phyloP scores from a whole-genome alignment of 2,797 vertebrate species.

The Ctenosaura bakeri region DNA sequence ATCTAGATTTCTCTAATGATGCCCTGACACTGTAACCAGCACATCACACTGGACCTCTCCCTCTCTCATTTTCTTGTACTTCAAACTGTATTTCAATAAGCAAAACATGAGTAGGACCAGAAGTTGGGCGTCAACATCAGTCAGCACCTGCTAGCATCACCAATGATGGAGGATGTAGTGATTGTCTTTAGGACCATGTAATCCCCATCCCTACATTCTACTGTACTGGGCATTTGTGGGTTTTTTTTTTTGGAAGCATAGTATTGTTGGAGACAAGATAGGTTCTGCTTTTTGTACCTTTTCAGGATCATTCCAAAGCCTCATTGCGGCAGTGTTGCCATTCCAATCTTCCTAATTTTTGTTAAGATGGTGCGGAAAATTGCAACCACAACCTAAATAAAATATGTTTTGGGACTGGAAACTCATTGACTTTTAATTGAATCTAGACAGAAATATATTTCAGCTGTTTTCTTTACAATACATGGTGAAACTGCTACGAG shows the following conservation, averaged over 20 bases:
- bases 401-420: not conserved
- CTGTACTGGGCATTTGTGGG: not conserved
- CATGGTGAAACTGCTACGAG: not conserved
- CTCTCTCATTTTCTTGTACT: not conserved
- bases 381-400: not conserved
- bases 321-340: no score
- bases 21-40: not conserved
- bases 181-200: no score
- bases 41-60: not conserved
- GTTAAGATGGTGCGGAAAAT: not conserved
- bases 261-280: no score
- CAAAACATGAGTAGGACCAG: no score
- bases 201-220: not conserved
- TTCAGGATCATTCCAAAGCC: no score
- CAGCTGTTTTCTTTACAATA: not conserved
- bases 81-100: not conserved
- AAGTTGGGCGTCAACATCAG: no score
- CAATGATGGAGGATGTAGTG: no score
- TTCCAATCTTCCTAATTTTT: not conserved
- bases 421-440: not conserved
- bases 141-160: no score
- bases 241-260: not conserved
- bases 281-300: no score
- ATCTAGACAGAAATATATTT: not conserved
- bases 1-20: not conserved